Evolutionary conservation across 2,888 invertebrate genomes (phyloP), one percentile per base, ranked within the genome.

Genomic region (Hecatera dysodea): DNA sequence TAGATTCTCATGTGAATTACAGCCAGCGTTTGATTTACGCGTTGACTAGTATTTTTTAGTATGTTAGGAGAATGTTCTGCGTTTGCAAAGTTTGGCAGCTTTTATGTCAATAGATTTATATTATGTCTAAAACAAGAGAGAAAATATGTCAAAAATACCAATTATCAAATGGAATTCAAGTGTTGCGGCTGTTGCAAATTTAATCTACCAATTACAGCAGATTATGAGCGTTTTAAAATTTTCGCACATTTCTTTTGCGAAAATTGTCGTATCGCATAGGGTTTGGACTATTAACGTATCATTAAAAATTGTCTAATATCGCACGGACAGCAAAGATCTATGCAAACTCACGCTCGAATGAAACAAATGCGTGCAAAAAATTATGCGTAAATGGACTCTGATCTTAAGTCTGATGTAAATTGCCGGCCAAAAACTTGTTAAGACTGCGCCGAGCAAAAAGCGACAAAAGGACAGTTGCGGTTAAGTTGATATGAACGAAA

Each of bases 361-460:
- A 15, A 39, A 22, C 9, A 1, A 50, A 33, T 15, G 7, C 42
- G 11, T n/a, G 44, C 33, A 36, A 50, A 44, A 50, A 24, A 29
- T 4, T 4, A 29, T 59, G 73, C 64, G 46, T 55, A 52, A 79
- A 68, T 39, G 55, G 72, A 72, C 19, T 46, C 29, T 12, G 53
- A 29, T 22, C 67, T 69, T 60, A 48, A 72, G 55, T 53, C 50
- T 46, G 50, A 72, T 69, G 64, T 64, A 56, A 74, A 70, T 67
- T 65, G 48, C 57, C 65, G 67, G 75, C 78, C 78, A 78, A 86
- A 84, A 89, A 87, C 84, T 80, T 80, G 85, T 81, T 85, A 82
- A n/a, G n/a, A n/a, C n/a, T n/a, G n/a, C n/a, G n/a, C n/a, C n/a
- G n/a, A n/a, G n/a, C n/a, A n/a, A n/a, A n/a, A n/a, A n/a, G n/a